Evolutionary conservation across 2,888 invertebrate species (phyloP).

Genomic region (Sacculina carcini): DNA sequence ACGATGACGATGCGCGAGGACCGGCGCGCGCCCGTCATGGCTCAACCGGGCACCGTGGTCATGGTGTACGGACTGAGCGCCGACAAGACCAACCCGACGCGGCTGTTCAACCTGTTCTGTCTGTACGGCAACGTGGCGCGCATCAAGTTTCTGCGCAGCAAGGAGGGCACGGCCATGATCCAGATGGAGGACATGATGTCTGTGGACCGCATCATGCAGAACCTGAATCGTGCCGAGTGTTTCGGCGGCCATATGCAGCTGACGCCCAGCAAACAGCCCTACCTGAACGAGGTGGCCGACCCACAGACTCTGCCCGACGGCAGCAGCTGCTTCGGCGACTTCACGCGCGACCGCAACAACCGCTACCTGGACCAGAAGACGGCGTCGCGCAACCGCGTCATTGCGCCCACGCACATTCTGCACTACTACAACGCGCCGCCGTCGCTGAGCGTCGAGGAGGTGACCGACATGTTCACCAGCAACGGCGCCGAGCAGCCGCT

Average conservation of each 20-base stretch:
- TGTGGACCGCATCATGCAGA: slow-evolving; percentile 79
- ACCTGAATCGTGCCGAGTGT: slow-evolving; percentile 65
- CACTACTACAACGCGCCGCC: slow-evolving; percentile 99
- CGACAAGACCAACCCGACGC: slow-evolving; percentile 77
- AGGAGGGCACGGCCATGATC: slow-evolving; percentile 96
- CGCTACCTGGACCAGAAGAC: slow-evolving; percentile 83
- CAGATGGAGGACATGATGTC: slow-evolving; percentile 92
- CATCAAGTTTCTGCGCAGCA: slow-evolving; percentile 94
- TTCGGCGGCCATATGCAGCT: slow-evolving; percentile 51
- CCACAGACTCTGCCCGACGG: slow-evolving; percentile 88
- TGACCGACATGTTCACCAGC: slow-evolving; percentile 64
- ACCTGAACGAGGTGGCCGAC: slow-evolving; percentile 80
- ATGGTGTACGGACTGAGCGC: slow-evolving; percentile 95
- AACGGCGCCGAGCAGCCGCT: slow-evolving; percentile 53
- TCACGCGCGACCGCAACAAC: slow-evolving; percentile 86
- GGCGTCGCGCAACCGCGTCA: slow-evolving; percentile 93
- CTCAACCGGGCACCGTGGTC: slow-evolving; percentile 61
- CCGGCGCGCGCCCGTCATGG: slow-evolving; percentile 15
- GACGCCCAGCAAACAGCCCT: slow-evolving; percentile 76
- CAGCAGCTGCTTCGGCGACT: slow-evolving; percentile 89
- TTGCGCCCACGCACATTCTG: slow-evolving; percentile 75
- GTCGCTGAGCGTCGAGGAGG: slow-evolving; percentile 67
- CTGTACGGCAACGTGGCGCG: slow-evolving; percentile 93
- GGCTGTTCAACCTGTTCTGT: slow-evolving; percentile 92
- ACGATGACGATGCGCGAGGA: not conserved